Evolutionary conservation across 2,888 invertebrate genomes (phyloP).

Genomic region (Dryomyza anilis): DNA sequence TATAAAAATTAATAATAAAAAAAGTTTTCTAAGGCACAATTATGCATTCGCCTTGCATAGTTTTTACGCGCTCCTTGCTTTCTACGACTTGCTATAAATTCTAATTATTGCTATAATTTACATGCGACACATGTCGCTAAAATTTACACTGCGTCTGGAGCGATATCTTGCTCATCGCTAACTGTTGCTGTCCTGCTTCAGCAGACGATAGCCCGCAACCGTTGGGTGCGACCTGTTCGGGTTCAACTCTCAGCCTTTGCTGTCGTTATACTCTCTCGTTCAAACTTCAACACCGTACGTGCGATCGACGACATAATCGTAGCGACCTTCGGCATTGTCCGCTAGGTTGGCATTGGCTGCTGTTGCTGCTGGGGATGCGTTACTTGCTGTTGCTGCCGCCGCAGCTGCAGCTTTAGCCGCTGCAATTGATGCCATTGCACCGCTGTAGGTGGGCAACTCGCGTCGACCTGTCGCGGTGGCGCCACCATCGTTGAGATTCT

Average conservation of each 20-base stretch:
- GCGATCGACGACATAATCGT: slow-evolving; percentile 83
- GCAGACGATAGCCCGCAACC: neutral
- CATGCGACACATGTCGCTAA: neutral
- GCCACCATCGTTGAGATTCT: slow-evolving; percentile 56
- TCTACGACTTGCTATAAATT: neutral
- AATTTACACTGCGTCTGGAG: neutral
- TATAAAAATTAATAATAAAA: slow-evolving; percentile 24
- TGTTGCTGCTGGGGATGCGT: slow-evolving; percentile 24
- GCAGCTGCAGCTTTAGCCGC: slow-evolving; percentile 31
- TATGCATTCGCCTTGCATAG: slow-evolving; percentile 8
- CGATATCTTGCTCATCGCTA: too few species aligned
- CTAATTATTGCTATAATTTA: neutral
- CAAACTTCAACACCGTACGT: slow-evolving; percentile 85
- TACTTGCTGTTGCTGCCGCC: slow-evolving; percentile 32
- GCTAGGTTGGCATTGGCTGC: neutral
- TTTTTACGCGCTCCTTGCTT: neutral
- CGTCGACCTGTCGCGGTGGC: slow-evolving; percentile 29
- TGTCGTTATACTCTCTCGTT: slow-evolving; percentile 38
- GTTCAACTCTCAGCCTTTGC: neutral
- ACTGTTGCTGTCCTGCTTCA: neutral
- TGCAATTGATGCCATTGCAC: slow-evolving; percentile 29
- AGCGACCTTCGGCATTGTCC: slow-evolving; percentile 61
- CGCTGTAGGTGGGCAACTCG: slow-evolving; percentile 38
- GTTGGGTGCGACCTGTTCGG: neutral
- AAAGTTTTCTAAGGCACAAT: slow-evolving; percentile 39